A percentile compares a stretch with the other conserved stretches of the same genome.
phyloP scores from a whole-genome alignment of 2,888 invertebrate genomes.

The Heliconius aoede region DNA sequence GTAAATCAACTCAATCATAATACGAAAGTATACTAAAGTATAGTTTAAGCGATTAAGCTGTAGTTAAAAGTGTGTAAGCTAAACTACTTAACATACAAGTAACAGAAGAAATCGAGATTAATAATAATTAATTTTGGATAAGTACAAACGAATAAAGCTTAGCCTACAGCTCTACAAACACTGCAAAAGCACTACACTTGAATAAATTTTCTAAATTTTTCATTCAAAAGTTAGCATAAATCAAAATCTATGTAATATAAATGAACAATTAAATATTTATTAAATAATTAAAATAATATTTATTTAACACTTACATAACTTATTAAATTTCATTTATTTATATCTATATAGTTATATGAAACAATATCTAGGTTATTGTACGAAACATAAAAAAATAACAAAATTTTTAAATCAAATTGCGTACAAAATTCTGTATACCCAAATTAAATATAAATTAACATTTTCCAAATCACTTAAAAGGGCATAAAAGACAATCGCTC shows the following conservation, averaged over 20 bases:
- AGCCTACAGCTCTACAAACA: constrained; percentile 9
- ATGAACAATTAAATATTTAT: too few species aligned
- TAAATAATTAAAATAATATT: too few species aligned
- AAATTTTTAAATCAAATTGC: too few species aligned
- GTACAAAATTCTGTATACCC: background rate
- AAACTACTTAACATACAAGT: background rate
- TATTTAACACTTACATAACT: too few species aligned
- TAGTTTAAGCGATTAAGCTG: too few species aligned
- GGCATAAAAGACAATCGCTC: background rate
- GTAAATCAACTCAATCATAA: too few species aligned
- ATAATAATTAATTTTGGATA: constrained; percentile 10
- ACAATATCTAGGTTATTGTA: background rate
- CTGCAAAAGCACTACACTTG: constrained; percentile 10
- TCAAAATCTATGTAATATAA: too few species aligned
- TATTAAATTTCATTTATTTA: too few species aligned
- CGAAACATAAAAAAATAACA: background rate
- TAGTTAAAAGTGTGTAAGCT: background rate
- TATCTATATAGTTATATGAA: background rate
- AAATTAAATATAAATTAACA: constrained; percentile 1
- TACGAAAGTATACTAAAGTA: too few species aligned
- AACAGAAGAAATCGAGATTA: background rate
- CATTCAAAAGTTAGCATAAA: too few species aligned
- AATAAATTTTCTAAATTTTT: too few species aligned
- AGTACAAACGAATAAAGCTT: constrained; percentile 10
- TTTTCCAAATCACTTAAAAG: background rate